Conservation (phyloP, 2,888 invertebrate species). For the Aplocera efformata region DNA sequence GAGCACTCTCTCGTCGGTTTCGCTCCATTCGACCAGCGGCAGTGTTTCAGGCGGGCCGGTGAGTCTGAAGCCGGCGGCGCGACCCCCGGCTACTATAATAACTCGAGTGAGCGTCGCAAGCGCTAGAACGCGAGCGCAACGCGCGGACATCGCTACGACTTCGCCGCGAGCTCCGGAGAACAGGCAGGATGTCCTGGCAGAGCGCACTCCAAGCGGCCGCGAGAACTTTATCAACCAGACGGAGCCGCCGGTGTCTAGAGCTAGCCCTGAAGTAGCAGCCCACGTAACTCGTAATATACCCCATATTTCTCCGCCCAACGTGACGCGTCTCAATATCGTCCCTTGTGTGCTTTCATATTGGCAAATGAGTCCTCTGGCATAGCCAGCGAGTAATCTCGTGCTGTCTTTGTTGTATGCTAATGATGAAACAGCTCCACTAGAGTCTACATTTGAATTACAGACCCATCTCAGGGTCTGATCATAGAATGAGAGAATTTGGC, state of each 20-base stretch:
- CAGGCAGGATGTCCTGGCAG: constrained; percentile 94
- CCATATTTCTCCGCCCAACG: constrained; percentile 73
- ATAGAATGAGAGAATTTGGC: constrained; percentile 87
- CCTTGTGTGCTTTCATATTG: constrained; percentile 93
- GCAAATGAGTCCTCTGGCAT: constrained; percentile 89
- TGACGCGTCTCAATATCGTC: constrained; percentile 62
- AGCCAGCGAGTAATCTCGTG: constrained; percentile 88
- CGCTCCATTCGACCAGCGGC: constrained; percentile 94
- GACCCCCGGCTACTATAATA: constrained; percentile 69
- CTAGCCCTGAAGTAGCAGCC: constrained; percentile 69
- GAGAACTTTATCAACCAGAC: constrained; percentile 96
- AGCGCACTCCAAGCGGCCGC: constrained; percentile 91
- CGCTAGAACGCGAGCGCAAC: constrained; percentile 85
- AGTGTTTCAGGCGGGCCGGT: constrained; percentile 88
- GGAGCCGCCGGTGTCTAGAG: constrained; percentile 95
- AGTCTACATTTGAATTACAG: constrained; percentile 83
- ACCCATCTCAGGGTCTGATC: constrained; percentile 96
- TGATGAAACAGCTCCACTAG: constrained; percentile 88
- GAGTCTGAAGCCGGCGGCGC: constrained; percentile 79
- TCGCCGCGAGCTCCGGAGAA: constrained; percentile 99
- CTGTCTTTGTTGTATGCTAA: constrained; percentile 93
- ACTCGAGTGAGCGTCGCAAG: constrained; percentile 96
- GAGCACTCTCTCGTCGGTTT: constrained; percentile 87
- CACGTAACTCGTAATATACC: constrained; percentile 68
- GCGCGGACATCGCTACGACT: constrained; percentile 71